Base-by-base conservation (phyloP, 1,140 invertebrate species). In the Leptopilina boulardi region DNA sequence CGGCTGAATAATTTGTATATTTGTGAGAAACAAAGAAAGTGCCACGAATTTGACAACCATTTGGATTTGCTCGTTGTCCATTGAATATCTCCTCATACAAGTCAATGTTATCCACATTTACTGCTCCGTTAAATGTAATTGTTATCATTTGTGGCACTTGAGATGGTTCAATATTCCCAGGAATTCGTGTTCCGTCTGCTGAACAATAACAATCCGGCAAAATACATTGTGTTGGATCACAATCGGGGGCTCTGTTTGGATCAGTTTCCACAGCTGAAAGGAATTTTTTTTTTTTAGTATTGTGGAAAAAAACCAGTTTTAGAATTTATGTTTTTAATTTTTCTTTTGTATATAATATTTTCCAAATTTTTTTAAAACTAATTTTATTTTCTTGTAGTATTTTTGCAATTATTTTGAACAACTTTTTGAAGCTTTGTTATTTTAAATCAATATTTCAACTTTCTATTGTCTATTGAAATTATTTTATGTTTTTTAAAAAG, bases 21-120 rank as follows among this genome's bases (percentile, higher is more conserved):
- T 98, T 98, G 92, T 99, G 97, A 0, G 97, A 98, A 0, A 98
- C 95, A 89, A 99, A 99, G 93, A 98, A 98, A 5, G 97, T 99
- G 78, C 96, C 96, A 80, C 95, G 94, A 87, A 98, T 97, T 84
- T 97, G 96, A 87, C 98, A 99, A 23, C 98, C 96, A 88, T 99
- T 99, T 18, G 97, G 96, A 87, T 98, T 98, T 83, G 94, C 93
- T 15, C 96, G 93, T 82, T 95, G 93, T 2, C 96, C 96, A 86
- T 96, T 97, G 92, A 98, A 98, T 80, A 98, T 93, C 81, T 97
- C 96, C 59, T 97, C 95, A 90, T 98, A 98, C 56, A 98, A 91
- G 83, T 98, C 97, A 84, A 97, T 96, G 89, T 98, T 98, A 91
- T 98, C 96, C 21, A 96, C 94, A 87, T 98, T 99, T n/a, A 98